Conservation (phyloP, 2,113 vertebrate genomes). For the Eretmochelys imbricata region DNA sequence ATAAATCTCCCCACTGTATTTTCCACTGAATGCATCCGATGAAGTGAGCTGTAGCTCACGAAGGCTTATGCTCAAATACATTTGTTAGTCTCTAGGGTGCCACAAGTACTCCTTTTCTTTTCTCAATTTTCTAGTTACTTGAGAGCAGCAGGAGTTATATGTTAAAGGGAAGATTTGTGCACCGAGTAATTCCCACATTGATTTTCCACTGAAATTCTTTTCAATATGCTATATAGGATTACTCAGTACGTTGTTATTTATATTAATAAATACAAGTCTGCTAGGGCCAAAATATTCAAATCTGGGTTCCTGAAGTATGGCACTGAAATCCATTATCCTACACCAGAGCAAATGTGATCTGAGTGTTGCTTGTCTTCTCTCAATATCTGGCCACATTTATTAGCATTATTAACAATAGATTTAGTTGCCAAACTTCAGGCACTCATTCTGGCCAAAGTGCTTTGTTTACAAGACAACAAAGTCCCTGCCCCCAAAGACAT, state of each 20-base stretch:
- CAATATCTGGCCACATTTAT: background rate
- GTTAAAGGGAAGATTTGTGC: background rate
- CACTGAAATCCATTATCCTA: background rate
- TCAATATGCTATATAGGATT: background rate
- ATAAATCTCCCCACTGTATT: no score
- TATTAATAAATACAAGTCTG: background rate
- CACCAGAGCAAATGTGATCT: background rate
- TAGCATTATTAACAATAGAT: background rate
- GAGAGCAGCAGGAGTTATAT: background rate
- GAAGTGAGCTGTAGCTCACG: no score
- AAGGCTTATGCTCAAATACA: no score
- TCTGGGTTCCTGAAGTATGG: background rate
- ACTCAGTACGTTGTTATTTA: background rate
- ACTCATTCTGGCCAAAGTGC: background rate
- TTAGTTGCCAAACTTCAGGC: background rate
- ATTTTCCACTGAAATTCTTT: background rate
- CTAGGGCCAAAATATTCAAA: background rate
- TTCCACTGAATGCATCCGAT: no score
- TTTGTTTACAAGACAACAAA: background rate
- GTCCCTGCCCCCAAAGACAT: background rate
- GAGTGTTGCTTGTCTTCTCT: background rate
- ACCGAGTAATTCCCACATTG: background rate
- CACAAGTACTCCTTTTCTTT: no score
- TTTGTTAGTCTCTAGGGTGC: no score
- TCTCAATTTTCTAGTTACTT: background rate